Percentiles rank a stretch among this genome's conserved stretches.
Conservation (phyloP, 2,113 vertebrate genomes). For the Microtus oregoni region DNA sequence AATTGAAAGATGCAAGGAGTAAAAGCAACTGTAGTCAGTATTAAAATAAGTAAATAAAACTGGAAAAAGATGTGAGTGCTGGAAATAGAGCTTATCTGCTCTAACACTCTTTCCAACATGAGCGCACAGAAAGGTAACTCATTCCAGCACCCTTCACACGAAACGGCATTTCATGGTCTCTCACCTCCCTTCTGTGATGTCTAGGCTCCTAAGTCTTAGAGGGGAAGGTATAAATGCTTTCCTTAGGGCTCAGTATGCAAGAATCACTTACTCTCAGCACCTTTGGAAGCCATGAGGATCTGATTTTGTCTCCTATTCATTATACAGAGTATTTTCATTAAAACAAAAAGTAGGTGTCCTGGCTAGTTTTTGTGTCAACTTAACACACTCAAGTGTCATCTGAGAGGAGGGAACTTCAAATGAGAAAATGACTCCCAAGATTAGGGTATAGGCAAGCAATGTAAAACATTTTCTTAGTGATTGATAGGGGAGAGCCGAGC, state of each 20-base stretch:
- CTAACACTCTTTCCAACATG: neutral
- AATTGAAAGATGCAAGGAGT: neutral
- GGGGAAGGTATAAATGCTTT: neutral
- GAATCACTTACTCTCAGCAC: neutral
- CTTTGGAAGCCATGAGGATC: neutral
- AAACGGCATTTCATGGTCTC: neutral
- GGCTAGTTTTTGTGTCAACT: neutral
- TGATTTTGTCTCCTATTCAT: neutral
- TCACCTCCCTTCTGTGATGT: neutral
- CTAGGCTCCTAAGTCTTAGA: neutral
- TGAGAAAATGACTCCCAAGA: neutral
- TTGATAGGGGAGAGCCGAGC: neutral
- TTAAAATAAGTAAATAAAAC: constrained; percentile 1
- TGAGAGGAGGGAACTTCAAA: neutral
- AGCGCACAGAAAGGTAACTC: neutral
- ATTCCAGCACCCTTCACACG: neutral
- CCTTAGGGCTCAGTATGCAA: neutral
- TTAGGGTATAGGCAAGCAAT: neutral
- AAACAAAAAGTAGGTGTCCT: neutral
- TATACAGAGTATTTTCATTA: neutral
- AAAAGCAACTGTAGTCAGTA: neutral
- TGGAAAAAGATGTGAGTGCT: neutral
- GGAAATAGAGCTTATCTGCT: neutral
- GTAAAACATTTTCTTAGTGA: neutral
- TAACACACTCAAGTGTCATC: neutral